These are phyloP conservation scores for Agrypnus murinus DNA, from an alignment of 2,888 invertebrate species.

Conservation along the genomic window DNA sequence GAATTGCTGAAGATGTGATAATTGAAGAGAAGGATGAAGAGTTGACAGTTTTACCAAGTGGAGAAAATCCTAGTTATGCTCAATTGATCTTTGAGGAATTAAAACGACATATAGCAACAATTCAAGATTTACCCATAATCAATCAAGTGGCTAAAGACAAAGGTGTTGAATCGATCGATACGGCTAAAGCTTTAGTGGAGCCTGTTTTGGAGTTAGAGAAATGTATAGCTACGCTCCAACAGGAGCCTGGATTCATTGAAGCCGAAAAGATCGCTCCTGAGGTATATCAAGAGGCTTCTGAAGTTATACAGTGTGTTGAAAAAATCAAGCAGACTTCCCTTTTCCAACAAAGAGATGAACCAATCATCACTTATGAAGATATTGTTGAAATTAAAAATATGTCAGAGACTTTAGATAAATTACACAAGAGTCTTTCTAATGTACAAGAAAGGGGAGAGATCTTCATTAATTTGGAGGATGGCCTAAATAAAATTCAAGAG, in stretches of 20 bases:
- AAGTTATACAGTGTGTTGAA: slow-evolving; percentile 65
- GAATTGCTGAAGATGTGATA: slow-evolving; percentile 16
- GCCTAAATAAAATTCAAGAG: slow-evolving; percentile 63
- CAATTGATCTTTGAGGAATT: slow-evolving; percentile 61
- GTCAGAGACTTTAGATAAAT: slow-evolving; percentile 61
- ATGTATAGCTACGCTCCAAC: slow-evolving; percentile 62
- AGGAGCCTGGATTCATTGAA: slow-evolving; percentile 60
- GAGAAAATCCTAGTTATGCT: neutral
- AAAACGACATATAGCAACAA: slow-evolving; percentile 62
- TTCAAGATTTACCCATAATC: slow-evolving; percentile 64
- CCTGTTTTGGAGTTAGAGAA: slow-evolving; percentile 64
- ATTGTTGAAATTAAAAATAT: slow-evolving; percentile 62
- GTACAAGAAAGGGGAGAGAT: slow-evolving; percentile 58
- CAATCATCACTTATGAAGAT: slow-evolving; percentile 60
- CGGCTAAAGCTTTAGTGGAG: slow-evolving; percentile 57
- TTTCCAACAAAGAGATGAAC: slow-evolving; percentile 58
- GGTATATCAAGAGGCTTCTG: slow-evolving; percentile 63
- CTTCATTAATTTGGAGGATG: slow-evolving; percentile 58
- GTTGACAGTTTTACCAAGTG: neutral
- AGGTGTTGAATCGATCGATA: slow-evolving; percentile 41
- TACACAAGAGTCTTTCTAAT: slow-evolving; percentile 62
- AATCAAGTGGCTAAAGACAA: slow-evolving; percentile 42
- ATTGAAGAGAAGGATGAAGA: slow-evolving; percentile 38
- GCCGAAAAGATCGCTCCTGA: slow-evolving; percentile 62
- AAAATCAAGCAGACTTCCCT: slow-evolving; percentile 61